A percentile compares a stretch with the other conserved stretches of the same genome.
phyloP scores from a whole-genome alignment of 1,140 invertebrate genomes.

The Drosophila truncata region DNA sequence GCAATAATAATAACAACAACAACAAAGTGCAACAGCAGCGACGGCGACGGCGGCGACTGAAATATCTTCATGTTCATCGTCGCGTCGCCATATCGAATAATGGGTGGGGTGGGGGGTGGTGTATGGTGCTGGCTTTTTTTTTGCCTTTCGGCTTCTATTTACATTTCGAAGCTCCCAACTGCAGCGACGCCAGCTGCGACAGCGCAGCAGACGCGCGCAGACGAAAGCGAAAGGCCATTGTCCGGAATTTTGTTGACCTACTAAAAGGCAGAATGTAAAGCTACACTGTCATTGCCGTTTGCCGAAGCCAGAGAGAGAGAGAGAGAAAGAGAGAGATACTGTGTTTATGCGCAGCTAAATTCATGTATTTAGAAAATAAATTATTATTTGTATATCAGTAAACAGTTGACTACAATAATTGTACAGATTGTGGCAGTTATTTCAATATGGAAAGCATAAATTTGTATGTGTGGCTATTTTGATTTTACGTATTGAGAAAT shows the following conservation, averaged over 20 bases:
- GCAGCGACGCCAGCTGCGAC: conserved; percentile 45
- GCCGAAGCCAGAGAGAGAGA: conserved; percentile 16
- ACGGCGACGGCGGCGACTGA: conserved; percentile 50
- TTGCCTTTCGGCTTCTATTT: conserved; percentile 59
- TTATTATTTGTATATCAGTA: background rate
- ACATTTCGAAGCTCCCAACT: conserved; percentile 55
- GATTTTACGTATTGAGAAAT: background rate
- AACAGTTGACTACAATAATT: background rate
- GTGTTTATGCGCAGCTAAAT: background rate
- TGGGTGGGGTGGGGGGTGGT: background rate
- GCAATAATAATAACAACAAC: conserved; percentile 18
- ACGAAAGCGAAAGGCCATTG: conserved; percentile 85
- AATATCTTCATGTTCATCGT: conserved; percentile 74
- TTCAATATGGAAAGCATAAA: background rate
- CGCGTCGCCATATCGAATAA: conserved; percentile 51
- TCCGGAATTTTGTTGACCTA: conserved; percentile 85
- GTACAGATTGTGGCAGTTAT: background rate
- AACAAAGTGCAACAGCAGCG: conserved; percentile 23
- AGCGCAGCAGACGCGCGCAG: conserved; percentile 60
- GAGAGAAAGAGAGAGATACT: background rate
- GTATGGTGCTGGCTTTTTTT: background rate
- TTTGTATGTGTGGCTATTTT: background rate
- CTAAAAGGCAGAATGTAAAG: conserved; percentile 83
- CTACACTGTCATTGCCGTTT: conserved; percentile 74
- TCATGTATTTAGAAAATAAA: background rate